Base-by-base conservation (phyloP, 2,888 invertebrate genomes). In the Odontomyia ornata region DNA sequence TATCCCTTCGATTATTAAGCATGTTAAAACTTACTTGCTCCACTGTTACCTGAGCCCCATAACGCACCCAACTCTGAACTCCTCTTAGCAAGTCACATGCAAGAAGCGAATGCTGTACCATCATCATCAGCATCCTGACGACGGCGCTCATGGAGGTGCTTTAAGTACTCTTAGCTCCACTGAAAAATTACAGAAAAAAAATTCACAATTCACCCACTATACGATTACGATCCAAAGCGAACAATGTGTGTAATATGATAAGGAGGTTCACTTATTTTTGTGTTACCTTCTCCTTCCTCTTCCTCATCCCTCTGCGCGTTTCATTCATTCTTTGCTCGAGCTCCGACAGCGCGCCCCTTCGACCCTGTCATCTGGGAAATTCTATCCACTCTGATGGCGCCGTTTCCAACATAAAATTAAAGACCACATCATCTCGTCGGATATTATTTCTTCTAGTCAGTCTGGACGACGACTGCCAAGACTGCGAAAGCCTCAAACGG, bases 401-500 rank as follows among this genome's bases (percentile, higher is more conserved):
- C 73, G 25, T 73, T 73, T 73, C 60, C 57, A 57, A 30, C 73
- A 57, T 73, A 30, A 73, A 73, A 73, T 73, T 73, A 73, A 73
- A 73, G 73, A 73, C 36, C 18, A 69, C 46, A 69, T 69, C 69
- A 72, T 69, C 30, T 60, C 30, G 13, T 27, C 36, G 25, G 72
- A 72, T 72, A 56, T 72, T 72, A 30, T 72, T 72, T 69, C 28
- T 65, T 25, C 27, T 27, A 27, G 27, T 65, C 65, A 36, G 18
- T 65, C 43, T 36, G 36, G 36, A 36, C 36, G 36, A 36, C 36
- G 36, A 36, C 36, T 3, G 9, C 36, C 5, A 36, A 36, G 36
- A 36, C 36, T 3, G 9, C 36, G 36, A 36, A 36, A 36, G 9
- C 36, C 36, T 5, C 36, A 9, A 9, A 36, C 36, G 36, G 9